Evolutionary conservation across 2,888 invertebrate species (phyloP).

Genomic region (Drosophila pegasa): DNA sequence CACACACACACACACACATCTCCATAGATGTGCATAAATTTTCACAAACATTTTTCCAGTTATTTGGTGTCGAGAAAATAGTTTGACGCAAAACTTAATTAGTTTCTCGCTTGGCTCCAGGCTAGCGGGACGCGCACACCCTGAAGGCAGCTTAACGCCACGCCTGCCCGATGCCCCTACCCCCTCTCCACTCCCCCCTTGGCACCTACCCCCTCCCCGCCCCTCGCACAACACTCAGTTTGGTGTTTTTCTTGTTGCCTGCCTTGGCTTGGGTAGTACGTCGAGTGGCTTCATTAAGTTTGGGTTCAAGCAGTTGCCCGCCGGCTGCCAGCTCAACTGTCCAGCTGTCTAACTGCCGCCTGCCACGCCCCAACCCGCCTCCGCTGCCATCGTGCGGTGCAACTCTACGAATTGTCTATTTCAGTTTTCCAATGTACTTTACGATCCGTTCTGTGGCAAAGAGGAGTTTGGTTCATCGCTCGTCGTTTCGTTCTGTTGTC

Average conservation of each 20-base stretch:
- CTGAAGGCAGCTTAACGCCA: slow-evolving; percentile 39
- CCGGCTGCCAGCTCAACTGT: slow-evolving; percentile 72
- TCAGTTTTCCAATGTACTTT: slow-evolving; percentile 79
- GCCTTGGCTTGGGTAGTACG: slow-evolving; percentile 20
- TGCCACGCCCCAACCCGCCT: neutral
- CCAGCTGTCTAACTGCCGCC: slow-evolving; percentile 46
- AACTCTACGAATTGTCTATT: slow-evolving; percentile 71
- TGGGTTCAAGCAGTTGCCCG: slow-evolving; percentile 73
- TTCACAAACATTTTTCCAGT: slow-evolving; percentile 54
- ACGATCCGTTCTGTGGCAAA: slow-evolving; percentile 59
- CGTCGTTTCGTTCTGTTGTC: slow-evolving; percentile 54
- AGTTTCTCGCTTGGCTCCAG: slow-evolving; percentile 56
- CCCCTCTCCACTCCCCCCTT: neutral
- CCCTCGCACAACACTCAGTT: neutral
- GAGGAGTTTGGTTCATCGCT: slow-evolving; percentile 59
- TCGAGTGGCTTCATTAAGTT: slow-evolving; percentile 74
- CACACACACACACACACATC: slow-evolving; percentile 1
- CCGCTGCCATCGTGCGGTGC: neutral
- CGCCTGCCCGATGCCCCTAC: slow-evolving; percentile 4
- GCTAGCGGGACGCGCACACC: slow-evolving; percentile 10
- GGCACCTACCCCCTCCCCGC: neutral
- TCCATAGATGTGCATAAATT: slow-evolving; percentile 56
- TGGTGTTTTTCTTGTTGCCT: slow-evolving; percentile 16
- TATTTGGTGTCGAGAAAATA: slow-evolving; percentile 50
- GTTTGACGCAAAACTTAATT: slow-evolving; percentile 78